Conservation (phyloP, 2,113 vertebrate species). For the Sylvia atricapilla region DNA sequence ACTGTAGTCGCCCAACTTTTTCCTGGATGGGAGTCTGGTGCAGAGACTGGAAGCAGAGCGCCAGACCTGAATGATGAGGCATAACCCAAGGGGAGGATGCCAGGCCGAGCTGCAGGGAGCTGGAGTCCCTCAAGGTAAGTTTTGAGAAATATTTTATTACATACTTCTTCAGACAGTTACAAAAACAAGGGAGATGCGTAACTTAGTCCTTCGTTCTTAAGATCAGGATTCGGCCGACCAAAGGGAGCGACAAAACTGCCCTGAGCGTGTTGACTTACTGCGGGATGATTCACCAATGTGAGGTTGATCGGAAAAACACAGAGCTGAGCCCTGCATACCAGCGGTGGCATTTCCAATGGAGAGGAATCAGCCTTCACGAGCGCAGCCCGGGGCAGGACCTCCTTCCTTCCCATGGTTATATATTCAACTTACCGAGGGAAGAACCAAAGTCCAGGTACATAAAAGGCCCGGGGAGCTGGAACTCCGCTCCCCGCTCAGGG, state of each 20-base stretch:
- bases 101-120: background rate
- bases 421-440: fast-evolving
- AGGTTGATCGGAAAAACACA: background rate
- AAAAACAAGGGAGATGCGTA: background rate
- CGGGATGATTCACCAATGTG: background rate
- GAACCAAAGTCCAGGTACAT: fast-evolving
- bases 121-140: background rate
- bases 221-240: background rate
- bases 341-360: background rate
- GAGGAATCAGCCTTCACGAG: background rate
- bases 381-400: background rate
- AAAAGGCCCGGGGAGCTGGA: background rate
- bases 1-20: background rate
- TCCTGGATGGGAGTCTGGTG: background rate
- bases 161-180: background rate
- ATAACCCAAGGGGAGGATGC: background rate
- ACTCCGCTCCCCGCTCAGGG: fast-evolving
- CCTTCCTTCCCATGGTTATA: fast-evolving
- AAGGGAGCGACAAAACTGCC: background rate
- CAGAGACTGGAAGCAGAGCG: background rate
- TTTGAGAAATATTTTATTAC: background rate
- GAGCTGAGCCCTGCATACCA: background rate
- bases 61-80: background rate
- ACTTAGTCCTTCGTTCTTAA: fast-evolving
- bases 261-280: background rate